Base-by-base conservation (phyloP, 2,888 invertebrate genomes). In the Leucophenga maculata region DNA sequence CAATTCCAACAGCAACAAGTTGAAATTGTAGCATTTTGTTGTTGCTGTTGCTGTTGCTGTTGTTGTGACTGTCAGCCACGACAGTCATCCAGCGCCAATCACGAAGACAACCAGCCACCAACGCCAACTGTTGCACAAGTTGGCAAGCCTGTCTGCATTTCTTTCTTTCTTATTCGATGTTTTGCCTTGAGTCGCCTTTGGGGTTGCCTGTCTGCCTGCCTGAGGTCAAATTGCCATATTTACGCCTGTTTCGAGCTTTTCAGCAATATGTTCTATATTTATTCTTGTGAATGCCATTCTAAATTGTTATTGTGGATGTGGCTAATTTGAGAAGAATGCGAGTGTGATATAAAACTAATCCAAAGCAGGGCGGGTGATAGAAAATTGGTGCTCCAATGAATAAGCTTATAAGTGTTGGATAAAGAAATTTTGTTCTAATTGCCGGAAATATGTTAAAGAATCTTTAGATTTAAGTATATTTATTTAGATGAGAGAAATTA, bases 191-290 rank as follows among this genome's bases (percentile, higher is more conserved):
- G 6, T 46, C 67, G 70, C 74, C 74, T 64, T 73, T 76, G 80
- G 78, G 79, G 77, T 79, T 77, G 78, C 71, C 79, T 14, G 39
- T 14, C 13, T 26, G 31, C 71, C 66, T 18, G n/a, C 55, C 69
- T 78, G 78, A 77, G 82, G 82, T 81, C 81, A 80, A 66, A 65
- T 69, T 70, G 48, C 26, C 64, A 48, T 57, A 50, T 74, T 77
- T 79, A 69, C 80, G 82, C 80, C 78, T 78, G 82, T 77, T 77
- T 73, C 69, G 73, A 76, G 75, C 78, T 78, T 77, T 77, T 77
- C 78, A 80, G 77, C 79, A 80, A 80, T 80, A 82, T 80, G 80
- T 82, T 80, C 80, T 82, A 82, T 80, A 82, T 80, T 69, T 74
- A 26, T 32, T 50, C 11, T 39, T 39, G 39, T 39, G 39, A 39